phyloP scores from a whole-genome alignment of 2,113 vertebrate genomes.

The Triplophysa rosa region DNA sequence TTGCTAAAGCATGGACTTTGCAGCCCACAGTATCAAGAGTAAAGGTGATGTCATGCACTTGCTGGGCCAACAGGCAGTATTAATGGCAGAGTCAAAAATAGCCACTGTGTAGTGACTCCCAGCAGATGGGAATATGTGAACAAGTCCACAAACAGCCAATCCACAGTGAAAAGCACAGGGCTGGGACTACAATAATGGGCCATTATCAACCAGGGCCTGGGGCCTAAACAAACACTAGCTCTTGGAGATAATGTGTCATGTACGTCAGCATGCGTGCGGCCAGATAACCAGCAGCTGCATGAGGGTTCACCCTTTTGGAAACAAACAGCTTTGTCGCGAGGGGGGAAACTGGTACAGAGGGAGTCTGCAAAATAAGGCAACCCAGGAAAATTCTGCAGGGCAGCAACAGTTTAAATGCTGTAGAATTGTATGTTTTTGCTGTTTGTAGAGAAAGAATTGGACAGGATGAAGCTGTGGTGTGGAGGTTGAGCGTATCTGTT shows the following conservation, averaged over 20 bases:
- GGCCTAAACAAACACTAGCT: conserved; percentile 74
- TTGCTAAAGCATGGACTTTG: neutral
- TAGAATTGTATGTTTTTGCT: conserved; percentile 1
- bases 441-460: conserved; percentile 2
- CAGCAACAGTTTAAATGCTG: neutral
- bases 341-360: conserved; percentile 5
- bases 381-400: conserved; percentile 9
- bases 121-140: conserved; percentile 35
- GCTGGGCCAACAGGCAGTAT: conserved; percentile 23
- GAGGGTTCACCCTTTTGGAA: conserved; percentile 55
- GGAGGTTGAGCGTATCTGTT: conserved; percentile 62
- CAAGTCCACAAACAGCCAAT: conserved; percentile 38
- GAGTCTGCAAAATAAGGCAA: neutral
- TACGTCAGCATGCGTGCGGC: conserved; percentile 71
- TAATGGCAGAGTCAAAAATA: conserved; percentile 49
- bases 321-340: conserved; percentile 66
- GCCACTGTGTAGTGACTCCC: conserved; percentile 30
- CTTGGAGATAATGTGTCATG: conserved; percentile 67
- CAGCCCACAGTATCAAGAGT: neutral
- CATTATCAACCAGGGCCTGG: conserved; percentile 66
- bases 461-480: conserved; percentile 59
- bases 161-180: conserved; percentile 41
- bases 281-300: conserved; percentile 64
- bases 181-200: conserved; percentile 61
- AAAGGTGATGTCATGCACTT: conserved; percentile 34